These are phyloP conservation scores for Tragulus kanchil DNA, from an alignment of 2,113 vertebrate species.

Conservation along the genomic window DNA sequence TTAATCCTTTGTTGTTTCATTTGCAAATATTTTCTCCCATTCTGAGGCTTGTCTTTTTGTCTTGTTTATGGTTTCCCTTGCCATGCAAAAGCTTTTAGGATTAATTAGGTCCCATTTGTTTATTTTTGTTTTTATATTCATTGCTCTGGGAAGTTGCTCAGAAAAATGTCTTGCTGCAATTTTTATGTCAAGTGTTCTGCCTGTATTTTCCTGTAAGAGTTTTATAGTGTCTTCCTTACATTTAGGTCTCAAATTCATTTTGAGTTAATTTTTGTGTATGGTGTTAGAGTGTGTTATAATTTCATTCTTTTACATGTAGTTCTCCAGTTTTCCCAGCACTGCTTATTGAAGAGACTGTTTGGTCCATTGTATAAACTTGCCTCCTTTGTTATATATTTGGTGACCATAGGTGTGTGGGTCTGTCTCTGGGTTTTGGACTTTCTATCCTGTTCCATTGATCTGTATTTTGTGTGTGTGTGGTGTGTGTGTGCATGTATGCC, in stretches of 20 bases:
- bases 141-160: not conserved
- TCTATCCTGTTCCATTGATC: not conserved
- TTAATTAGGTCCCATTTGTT: not conserved
- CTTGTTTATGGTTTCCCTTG: not conserved
- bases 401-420: not conserved
- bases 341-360: not conserved
- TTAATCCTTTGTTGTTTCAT: not conserved
- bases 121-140: not conserved
- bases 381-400: not conserved
- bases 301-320: not conserved
- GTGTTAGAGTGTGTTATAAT: not conserved
- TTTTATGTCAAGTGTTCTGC: not conserved
- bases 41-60: not conserved
- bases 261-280: not conserved
- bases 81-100: not conserved
- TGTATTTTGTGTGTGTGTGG: not conserved
- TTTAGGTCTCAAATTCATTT: not conserved
- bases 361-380: not conserved
- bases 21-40: not conserved
- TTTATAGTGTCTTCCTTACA: not conserved
- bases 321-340: not conserved
- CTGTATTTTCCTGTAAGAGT: not conserved
- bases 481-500: accelerated
- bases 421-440: not conserved
- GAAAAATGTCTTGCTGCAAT: not conserved